These are phyloP conservation scores for Phrynocephalus versicolor DNA, from an alignment of 2,113 vertebrate genomes.

Conservation along the genomic window DNA sequence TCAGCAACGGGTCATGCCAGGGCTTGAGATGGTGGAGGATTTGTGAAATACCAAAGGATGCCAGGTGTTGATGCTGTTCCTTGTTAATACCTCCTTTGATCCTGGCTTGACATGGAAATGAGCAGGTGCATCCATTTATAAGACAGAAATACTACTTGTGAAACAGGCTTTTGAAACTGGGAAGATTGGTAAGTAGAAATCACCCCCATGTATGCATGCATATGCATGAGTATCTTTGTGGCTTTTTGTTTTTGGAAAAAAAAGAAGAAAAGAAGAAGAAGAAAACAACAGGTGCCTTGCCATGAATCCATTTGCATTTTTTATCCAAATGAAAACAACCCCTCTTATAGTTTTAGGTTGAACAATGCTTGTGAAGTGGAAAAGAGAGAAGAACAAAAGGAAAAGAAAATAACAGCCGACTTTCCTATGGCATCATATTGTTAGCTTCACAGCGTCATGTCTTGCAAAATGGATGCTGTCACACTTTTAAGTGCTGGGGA, in stretches of 20 bases:
- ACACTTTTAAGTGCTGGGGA: background rate
- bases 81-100: background rate
- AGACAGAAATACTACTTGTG: background rate
- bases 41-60: background rate
- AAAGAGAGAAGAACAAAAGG: background rate
- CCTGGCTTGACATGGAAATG: background rate
- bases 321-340: background rate
- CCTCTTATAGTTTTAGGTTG: background rate
- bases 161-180: background rate
- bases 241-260: background rate
- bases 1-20: background rate
- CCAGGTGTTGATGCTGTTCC: background rate
- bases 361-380: background rate
- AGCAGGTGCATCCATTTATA: background rate
- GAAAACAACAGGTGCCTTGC: background rate
- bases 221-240: background rate
- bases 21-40: too few relatives aligned
- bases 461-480: conserved; percentile 3
- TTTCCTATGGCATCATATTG: background rate
- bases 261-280: too few relatives aligned
- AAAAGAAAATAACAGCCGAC: background rate
- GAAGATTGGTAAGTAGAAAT: background rate
- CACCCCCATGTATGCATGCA: background rate
- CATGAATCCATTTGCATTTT: background rate
- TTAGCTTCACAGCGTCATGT: background rate